Conservation (phyloP, 1,140 invertebrate species). For the Drosophila virilis region DNA sequence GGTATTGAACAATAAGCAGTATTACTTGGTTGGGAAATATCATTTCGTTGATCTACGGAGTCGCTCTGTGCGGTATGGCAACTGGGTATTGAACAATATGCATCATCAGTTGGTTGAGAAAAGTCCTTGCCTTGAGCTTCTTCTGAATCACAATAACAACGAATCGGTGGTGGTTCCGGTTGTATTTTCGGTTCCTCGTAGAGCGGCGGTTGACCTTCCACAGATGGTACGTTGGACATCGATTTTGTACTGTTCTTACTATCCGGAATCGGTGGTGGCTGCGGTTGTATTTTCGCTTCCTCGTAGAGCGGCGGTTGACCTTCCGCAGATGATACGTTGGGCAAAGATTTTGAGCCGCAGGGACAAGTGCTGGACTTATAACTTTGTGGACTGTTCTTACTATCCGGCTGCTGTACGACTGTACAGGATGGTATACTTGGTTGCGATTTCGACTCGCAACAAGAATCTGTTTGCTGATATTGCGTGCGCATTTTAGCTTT, state of each 20-base stretch:
- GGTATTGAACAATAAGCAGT: too few relatives aligned
- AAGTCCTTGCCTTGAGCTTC: too few relatives aligned
- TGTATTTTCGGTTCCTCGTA: too few relatives aligned
- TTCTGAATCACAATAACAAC: too few relatives aligned
- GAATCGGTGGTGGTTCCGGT: too few relatives aligned
- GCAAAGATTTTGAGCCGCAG: neutral
- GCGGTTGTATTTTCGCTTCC: too few relatives aligned
- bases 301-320: too few relatives aligned
- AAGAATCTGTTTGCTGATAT: slow-evolving; percentile 1
- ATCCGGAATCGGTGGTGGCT: too few relatives aligned
- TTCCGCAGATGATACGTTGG: neutral
- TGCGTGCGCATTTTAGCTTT: neutral
- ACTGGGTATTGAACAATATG: neutral
- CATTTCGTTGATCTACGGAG: too few relatives aligned
- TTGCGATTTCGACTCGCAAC: neutral
- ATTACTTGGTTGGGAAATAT: too few relatives aligned
- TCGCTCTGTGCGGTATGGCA: neutral
- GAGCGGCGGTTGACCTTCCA: too few relatives aligned
- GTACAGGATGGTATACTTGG: neutral
- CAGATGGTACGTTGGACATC: neutral
- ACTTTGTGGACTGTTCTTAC: neutral
- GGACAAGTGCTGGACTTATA: neutral
- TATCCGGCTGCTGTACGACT: neutral
- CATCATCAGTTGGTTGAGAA: too few relatives aligned
- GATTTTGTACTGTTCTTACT: neutral